These are phyloP conservation scores for Clarias platycephalus DNA, from an alignment of 2,797 vertebrate species.

Conservation along the genomic window DNA sequence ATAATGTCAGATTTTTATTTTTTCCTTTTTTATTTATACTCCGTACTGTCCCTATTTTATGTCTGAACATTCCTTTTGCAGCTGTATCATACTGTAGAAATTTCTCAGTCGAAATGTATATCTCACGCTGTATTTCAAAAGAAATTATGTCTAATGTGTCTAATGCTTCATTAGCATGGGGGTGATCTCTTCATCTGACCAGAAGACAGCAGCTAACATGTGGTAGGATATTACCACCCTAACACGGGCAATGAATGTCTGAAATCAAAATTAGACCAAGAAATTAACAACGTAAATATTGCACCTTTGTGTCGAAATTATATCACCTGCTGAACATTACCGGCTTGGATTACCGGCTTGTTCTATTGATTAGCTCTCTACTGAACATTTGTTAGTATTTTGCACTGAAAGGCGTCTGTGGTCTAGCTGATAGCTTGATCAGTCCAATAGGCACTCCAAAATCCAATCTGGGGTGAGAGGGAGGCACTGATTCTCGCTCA, in stretches of 20 bases:
- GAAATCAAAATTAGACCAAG: slow-evolving; percentile 6
- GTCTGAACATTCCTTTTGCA: too few species aligned
- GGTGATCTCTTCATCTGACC: slow-evolving; percentile 58
- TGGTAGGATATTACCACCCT: slow-evolving; percentile 44
- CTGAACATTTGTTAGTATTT: slow-evolving; percentile 32
- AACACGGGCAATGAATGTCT: not conserved
- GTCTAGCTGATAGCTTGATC: slow-evolving; percentile 32
- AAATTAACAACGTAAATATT: slow-evolving; percentile 7
- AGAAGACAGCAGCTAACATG: slow-evolving; percentile 52
- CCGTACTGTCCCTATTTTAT: too few species aligned
- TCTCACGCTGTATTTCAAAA: too few species aligned
- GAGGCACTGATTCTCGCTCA: slow-evolving; percentile 37
- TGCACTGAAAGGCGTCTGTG: slow-evolving; percentile 19
- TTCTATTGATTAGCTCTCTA: slow-evolving; percentile 40
- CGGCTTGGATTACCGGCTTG: slow-evolving; percentile 32
- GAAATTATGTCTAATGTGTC: slow-evolving; percentile 8
- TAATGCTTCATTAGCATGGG: slow-evolving; percentile 25
- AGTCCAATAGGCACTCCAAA: slow-evolving; percentile 27
- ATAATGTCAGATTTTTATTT: not conserved
- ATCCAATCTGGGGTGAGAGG: slow-evolving; percentile 41
- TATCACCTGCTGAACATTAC: not conserved
- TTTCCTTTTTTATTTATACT: too few species aligned
- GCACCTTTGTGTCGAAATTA: not conserved
- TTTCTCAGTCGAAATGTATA: too few species aligned
- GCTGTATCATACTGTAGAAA: too few species aligned